phyloP scores from a whole-genome alignment of 2,113 vertebrate genomes.

The Phylloscopus trochiloides region DNA sequence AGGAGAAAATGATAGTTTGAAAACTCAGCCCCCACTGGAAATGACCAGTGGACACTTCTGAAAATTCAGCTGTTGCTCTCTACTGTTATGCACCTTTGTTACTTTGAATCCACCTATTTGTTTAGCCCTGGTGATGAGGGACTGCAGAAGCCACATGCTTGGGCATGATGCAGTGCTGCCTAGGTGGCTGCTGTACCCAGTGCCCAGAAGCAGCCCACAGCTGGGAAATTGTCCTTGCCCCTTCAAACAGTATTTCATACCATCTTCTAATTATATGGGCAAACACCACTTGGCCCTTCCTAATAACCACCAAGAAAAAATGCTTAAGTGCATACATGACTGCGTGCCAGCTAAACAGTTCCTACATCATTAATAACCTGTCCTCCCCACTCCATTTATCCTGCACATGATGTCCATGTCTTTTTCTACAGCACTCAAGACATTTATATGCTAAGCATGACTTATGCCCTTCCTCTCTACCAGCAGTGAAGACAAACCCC shows the following conservation, averaged over 20 bases:
- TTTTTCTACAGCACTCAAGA: neutral
- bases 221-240: neutral
- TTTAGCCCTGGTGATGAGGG: neutral
- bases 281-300: neutral
- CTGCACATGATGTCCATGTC: neutral
- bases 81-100: neutral
- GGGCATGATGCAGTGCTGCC: fast-evolving
- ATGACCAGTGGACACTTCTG: neutral
- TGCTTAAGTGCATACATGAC: neutral
- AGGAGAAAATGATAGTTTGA: neutral
- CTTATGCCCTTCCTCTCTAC: neutral
- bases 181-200: fast-evolving
- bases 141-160: fast-evolving
- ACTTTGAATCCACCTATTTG: neutral
- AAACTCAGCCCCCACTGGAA: neutral
- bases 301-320: neutral
- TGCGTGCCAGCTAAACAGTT: neutral
- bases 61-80: neutral
- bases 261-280: neutral
- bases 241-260: neutral
- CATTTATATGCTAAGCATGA: neutral
- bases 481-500: neutral
- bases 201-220: neutral
- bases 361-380: neutral
- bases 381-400: no score